Base-by-base conservation (phyloP, 1,140 invertebrate species). In the Oreohelix idahoensis region DNA sequence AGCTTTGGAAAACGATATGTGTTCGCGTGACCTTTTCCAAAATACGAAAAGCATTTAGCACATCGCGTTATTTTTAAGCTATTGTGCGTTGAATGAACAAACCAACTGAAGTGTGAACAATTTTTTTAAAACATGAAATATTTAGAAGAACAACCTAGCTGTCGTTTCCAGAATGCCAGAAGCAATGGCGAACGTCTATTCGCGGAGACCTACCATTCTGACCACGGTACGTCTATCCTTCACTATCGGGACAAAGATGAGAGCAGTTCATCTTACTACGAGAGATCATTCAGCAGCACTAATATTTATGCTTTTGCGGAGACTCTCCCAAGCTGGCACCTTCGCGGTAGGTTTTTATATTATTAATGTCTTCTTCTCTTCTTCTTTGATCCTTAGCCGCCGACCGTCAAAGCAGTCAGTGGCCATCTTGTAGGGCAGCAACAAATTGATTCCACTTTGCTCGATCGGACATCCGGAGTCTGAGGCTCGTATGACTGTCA, bases 81-180 rank as follows among this genome's bases (percentile, higher is more conserved):
- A 58, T n/a, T 20, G 10, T 58, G 23, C 26, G 15, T 49, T 49
- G 45, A 49, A 49, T 49, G 23, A 58, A 11, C 53, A 58, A 58
- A 58, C 10, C 1, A 4, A n/a, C 17, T 58, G 53, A 23, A n/a
- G n/a, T n/a, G n/a, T n/a, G n/a, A n/a, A n/a, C n/a, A 10, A 58
- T 23, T 23, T 58, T 23, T 2, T 15, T 20, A 15, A 20, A 58
- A 35, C 1, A 81, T 81, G 79, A 81, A 81, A 45, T 81, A 49
- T 45, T 29, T 73, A 69, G 79, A 81, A 53, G 42, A 71, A 11
- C 45, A 66, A 29, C 79, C 79, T 0, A 81, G 79, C 45, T 81
- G 79, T 32, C 66, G 79, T 13, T 81, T 66, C 49, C 69, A 69
- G 10, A 49, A 53, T 69, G 23, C 32, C 13, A 66, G 11, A 58